Evolutionary conservation across 1,140 invertebrate genomes (phyloP).

Genomic region (Meloidogyne exigua): DNA sequence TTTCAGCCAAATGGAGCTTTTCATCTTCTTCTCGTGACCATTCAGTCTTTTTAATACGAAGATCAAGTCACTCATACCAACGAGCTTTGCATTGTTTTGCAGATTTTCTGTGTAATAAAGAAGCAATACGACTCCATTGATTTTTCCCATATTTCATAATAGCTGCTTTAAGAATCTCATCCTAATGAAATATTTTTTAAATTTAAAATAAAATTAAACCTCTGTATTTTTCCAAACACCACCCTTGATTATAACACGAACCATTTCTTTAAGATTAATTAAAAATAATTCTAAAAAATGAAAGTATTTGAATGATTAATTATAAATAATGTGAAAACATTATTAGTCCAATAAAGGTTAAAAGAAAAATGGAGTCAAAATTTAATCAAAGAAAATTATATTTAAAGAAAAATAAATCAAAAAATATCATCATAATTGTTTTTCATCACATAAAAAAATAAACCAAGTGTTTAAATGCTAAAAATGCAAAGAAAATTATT

Average conservation of each 20-base stretch:
- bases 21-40: constrained; percentile 99
- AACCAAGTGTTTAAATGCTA: too few relatives aligned
- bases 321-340: too few relatives aligned
- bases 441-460: too few relatives aligned
- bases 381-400: too few relatives aligned
- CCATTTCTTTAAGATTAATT: constrained; percentile 71
- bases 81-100: constrained; percentile 99
- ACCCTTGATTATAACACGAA: constrained; percentile 98
- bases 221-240: constrained; percentile 99
- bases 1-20: constrained; percentile 92
- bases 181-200: constrained; percentile 72
- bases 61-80: constrained; percentile 95
- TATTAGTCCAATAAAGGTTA: too few relatives aligned
- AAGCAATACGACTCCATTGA: constrained; percentile 99
- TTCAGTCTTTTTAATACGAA: constrained; percentile 99
- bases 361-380: too few relatives aligned
- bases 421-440: too few relatives aligned
- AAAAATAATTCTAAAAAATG: too few relatives aligned
- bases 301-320: too few relatives aligned
- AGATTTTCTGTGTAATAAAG: constrained; percentile 93
- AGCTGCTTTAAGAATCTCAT: constrained; percentile 99
- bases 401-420: too few relatives aligned
- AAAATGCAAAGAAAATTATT: too few relatives aligned
- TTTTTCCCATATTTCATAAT: constrained; percentile 99
- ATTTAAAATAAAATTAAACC: constrained; percentile 71